Evolutionary conservation across 2,888 invertebrate genomes (phyloP).

Genomic region (Aporophyla nigra): DNA sequence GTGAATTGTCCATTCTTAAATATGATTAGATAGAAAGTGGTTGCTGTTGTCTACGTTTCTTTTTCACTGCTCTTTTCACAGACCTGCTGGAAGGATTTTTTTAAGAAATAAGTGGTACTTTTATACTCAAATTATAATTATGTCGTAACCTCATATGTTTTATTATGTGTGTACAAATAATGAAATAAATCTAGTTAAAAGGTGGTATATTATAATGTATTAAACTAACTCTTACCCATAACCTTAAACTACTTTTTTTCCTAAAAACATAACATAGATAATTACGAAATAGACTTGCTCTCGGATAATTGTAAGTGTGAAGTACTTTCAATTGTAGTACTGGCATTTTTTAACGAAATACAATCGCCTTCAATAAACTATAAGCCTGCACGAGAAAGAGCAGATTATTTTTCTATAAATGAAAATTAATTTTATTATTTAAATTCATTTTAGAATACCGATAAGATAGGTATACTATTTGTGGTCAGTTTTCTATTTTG

Average conservation of each 20-base stretch:
- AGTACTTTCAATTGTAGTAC: conserved; percentile 25
- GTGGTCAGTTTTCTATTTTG: background rate
- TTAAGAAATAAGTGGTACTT: no score
- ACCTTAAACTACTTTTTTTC: conserved; percentile 71
- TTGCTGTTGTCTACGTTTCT: no score
- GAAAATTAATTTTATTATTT: background rate
- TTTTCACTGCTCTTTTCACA: no score
- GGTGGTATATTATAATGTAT: background rate
- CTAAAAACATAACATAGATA: conserved; percentile 42
- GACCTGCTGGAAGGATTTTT: no score
- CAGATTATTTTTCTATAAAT: no score
- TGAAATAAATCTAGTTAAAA: no score
- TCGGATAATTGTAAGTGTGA: conserved; percentile 10
- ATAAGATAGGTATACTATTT: background rate
- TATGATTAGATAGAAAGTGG: background rate
- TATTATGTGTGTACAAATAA: no score
- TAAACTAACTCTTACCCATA: conserved; percentile 74
- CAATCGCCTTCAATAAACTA: background rate
- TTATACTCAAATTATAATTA: no score
- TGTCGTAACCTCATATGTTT: no score
- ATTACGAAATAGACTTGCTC: conserved; percentile 19
- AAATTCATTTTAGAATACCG: background rate
- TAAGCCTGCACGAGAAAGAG: background rate
- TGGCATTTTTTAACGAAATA: conserved; percentile 38
- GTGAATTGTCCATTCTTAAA: background rate